A percentile compares a stretch with the other conserved stretches of the same genome.
phyloP scores from a whole-genome alignment of 2,113 vertebrate species.

The Dasypus novemcinctus region DNA sequence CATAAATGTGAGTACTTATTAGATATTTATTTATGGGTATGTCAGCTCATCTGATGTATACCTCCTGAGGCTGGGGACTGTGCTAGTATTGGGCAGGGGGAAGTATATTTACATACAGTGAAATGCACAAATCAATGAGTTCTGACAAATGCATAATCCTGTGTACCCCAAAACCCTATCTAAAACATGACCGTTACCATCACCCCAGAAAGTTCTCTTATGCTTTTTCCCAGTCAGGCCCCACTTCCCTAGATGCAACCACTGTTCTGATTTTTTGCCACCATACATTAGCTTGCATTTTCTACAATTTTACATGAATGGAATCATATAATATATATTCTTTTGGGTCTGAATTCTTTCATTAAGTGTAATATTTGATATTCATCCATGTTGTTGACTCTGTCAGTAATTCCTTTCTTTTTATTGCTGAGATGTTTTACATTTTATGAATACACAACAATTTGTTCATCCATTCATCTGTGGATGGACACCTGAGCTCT shows the following conservation, averaged over 20 bases:
- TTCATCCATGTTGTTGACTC: not conserved
- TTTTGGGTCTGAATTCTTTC: slow-evolving; percentile 36
- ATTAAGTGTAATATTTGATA: not conserved
- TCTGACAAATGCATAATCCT: too few species aligned
- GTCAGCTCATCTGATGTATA: not conserved
- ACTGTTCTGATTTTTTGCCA: not conserved
- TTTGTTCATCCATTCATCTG: not conserved
- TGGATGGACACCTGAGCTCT: not conserved
- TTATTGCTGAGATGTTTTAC: not conserved
- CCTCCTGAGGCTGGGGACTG: not conserved
- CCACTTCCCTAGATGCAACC: not conserved
- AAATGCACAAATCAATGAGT: not conserved
- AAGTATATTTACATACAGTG: not conserved
- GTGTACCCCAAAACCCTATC: not conserved
- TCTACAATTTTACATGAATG: not conserved
- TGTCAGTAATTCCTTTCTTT: slow-evolving; percentile 39
- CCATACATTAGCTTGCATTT: not conserved
- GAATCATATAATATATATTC: not conserved
- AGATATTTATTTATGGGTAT: not conserved
- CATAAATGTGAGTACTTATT: slow-evolving; percentile 7
- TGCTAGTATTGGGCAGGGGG: not conserved
- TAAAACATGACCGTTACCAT: not conserved
- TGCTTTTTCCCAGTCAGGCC: not conserved
- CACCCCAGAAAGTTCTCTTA: not conserved
- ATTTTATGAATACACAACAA: not conserved